Conservation (phyloP, 1,140 invertebrate species). For the Atta cephalotes region DNA sequence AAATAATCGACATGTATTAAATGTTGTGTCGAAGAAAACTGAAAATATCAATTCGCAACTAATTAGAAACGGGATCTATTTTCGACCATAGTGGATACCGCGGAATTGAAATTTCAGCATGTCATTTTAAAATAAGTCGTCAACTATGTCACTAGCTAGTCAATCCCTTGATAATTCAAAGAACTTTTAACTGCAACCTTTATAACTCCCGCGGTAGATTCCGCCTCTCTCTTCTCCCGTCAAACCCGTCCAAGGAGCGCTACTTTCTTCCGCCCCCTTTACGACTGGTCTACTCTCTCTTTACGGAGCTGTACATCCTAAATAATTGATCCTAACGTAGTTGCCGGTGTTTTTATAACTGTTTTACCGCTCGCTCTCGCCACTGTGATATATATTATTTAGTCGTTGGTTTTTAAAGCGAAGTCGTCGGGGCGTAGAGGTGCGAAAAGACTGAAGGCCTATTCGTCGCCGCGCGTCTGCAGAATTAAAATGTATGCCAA, state of each 20-base stretch:
- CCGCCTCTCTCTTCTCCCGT: slow-evolving; percentile 62
- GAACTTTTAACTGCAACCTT: slow-evolving; percentile 85
- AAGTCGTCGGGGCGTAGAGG: slow-evolving; percentile 81
- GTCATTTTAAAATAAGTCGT: slow-evolving; percentile 68
- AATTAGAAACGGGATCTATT: neutral
- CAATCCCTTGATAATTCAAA: slow-evolving; percentile 82
- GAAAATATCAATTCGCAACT: neutral
- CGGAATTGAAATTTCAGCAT: slow-evolving; percentile 66
- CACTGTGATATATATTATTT: slow-evolving; percentile 84
- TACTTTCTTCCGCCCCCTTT: slow-evolving; percentile 81
- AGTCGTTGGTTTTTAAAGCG: slow-evolving; percentile 84
- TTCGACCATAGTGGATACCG: neutral
- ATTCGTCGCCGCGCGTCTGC: slow-evolving; percentile 44
- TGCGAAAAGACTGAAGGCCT: slow-evolving; percentile 78
- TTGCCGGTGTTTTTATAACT: slow-evolving; percentile 86
- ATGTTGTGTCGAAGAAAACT: neutral
- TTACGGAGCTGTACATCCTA: slow-evolving; percentile 81
- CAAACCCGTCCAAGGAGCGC: slow-evolving; percentile 77
- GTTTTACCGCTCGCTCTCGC: slow-evolving; percentile 84
- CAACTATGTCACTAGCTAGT: slow-evolving; percentile 61
- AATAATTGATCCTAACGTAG: slow-evolving; percentile 86
- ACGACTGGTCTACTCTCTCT: slow-evolving; percentile 82
- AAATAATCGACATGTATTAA: neutral
- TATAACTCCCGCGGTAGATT: slow-evolving; percentile 78
- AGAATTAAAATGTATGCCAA: slow-evolving; percentile 59